Evolutionary conservation across 2,797 vertebrate species (phyloP).

Genomic region (Chiroxiphia lanceolata): DNA sequence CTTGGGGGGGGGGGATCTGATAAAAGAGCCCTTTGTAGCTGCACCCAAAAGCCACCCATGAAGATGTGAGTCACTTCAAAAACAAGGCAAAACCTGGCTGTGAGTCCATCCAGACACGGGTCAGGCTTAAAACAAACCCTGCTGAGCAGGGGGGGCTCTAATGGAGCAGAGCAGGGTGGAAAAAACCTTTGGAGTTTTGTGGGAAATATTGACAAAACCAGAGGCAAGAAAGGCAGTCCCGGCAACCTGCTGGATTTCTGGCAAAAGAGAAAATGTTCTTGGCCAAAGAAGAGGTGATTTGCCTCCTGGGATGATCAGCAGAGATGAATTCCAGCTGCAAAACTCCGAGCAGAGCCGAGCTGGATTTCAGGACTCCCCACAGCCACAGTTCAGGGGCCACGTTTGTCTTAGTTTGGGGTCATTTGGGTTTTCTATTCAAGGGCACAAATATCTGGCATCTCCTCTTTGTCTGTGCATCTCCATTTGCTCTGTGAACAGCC

Average conservation of each 20-base stretch:
- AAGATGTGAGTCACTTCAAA: neutral
- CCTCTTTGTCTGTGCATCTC: neutral
- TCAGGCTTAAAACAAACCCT: neutral
- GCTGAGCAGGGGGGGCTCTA: fast-evolving
- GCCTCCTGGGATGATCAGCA: neutral
- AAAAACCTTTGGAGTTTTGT: neutral
- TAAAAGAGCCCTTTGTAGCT: neutral
- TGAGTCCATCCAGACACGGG: neutral
- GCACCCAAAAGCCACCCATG: neutral
- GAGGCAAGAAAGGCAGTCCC: neutral
- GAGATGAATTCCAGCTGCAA: neutral
- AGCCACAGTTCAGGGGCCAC: neutral
- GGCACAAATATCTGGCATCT: neutral
- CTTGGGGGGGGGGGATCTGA: neutral
- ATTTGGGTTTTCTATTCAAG: neutral
- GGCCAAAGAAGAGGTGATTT: neutral
- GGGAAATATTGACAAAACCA: neutral
- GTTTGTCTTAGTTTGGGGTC: neutral
- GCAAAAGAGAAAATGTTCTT: neutral
- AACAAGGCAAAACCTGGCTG: neutral
- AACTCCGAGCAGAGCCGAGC: neutral
- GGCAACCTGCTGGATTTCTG: neutral
- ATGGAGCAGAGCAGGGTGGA: neutral
- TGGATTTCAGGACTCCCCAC: neutral
- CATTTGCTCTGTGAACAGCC: neutral